Evolutionary conservation across 2,113 vertebrate genomes (phyloP).

Genomic region (Xenus cinereus): DNA sequence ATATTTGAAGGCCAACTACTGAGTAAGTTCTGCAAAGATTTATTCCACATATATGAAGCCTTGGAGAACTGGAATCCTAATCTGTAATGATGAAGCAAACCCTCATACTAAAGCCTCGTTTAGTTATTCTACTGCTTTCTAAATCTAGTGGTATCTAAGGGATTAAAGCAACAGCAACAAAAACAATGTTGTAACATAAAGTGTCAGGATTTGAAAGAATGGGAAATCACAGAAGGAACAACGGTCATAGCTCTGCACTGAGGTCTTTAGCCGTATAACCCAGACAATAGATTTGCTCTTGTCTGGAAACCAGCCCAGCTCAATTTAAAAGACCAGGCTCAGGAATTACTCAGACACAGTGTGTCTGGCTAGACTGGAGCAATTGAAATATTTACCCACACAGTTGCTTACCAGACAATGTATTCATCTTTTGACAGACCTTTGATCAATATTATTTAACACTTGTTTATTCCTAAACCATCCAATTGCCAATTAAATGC

Average conservation of each 20-base stretch:
- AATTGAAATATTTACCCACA: slow-evolving; percentile 38
- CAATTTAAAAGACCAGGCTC: slow-evolving; percentile 38
- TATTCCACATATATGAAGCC: not conserved
- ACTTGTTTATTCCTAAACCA: slow-evolving; percentile 30
- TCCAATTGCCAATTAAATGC: slow-evolving; percentile 17
- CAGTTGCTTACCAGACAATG: not conserved
- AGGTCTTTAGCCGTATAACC: slow-evolving; percentile 12
- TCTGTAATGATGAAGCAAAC: not conserved
- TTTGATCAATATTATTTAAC: slow-evolving; percentile 34
- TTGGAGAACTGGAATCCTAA: not conserved
- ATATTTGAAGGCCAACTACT: not conserved
- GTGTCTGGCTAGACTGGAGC: not conserved
- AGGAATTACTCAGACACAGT: slow-evolving; percentile 48
- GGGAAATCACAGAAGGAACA: slow-evolving; percentile 5
- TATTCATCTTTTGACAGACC: slow-evolving; percentile 25
- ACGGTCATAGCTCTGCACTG: not conserved
- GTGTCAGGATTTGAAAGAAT: not conserved
- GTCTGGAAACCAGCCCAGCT: slow-evolving; percentile 60
- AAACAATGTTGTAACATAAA: not conserved
- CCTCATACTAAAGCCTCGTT: not conserved
- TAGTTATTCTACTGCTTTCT: not conserved
- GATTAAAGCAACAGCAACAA: not conserved
- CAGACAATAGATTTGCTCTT: slow-evolving; percentile 51
- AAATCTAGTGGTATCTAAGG: not conserved
- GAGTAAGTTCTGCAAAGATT: not conserved